Conservation (phyloP, 1,140 invertebrate species). For the Monomorium pharaonis region DNA sequence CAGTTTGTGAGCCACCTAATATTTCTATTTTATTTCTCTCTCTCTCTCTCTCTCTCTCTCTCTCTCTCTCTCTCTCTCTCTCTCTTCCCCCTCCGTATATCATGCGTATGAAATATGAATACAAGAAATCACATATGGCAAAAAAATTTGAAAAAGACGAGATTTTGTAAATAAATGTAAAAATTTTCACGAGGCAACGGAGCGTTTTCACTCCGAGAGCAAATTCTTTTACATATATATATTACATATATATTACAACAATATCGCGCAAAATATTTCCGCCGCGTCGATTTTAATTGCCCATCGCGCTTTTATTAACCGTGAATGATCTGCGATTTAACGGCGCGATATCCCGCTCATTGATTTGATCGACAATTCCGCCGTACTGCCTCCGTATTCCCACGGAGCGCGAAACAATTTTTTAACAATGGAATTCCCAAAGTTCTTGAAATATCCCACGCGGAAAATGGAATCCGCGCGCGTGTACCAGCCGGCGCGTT, state of each 20-base stretch:
- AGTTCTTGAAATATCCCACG: slow-evolving; percentile 44
- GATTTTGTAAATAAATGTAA: slow-evolving; percentile 13
- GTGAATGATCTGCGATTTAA: slow-evolving; percentile 25
- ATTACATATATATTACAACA: too few species aligned
- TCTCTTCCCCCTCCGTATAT: background rate
- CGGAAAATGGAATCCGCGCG: slow-evolving; percentile 29
- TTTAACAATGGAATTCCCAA: slow-evolving; percentile 52
- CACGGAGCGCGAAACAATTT: slow-evolving; percentile 41
- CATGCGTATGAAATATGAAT: slow-evolving; percentile 7
- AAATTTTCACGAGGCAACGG: background rate
- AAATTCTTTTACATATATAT: background rate
- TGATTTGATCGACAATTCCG: slow-evolving; percentile 44
- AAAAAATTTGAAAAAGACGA: background rate
- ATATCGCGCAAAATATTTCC: background rate
- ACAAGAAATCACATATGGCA: background rate
- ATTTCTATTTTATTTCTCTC: background rate
- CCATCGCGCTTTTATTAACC: slow-evolving; percentile 17
- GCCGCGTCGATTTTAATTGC: background rate
- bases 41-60: background rate
- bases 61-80: background rate
- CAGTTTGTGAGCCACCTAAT: slow-evolving; percentile 66
- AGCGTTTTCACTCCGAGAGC: background rate
- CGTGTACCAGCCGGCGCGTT: slow-evolving; percentile 32
- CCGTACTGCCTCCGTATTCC: background rate
- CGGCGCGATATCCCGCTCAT: background rate